Percentiles rank a stretch among this genome's conserved stretches.
These are phyloP conservation scores for Eumerus sabulonum DNA, from an alignment of 2,888 invertebrate species.

Conservation along the genomic window DNA sequence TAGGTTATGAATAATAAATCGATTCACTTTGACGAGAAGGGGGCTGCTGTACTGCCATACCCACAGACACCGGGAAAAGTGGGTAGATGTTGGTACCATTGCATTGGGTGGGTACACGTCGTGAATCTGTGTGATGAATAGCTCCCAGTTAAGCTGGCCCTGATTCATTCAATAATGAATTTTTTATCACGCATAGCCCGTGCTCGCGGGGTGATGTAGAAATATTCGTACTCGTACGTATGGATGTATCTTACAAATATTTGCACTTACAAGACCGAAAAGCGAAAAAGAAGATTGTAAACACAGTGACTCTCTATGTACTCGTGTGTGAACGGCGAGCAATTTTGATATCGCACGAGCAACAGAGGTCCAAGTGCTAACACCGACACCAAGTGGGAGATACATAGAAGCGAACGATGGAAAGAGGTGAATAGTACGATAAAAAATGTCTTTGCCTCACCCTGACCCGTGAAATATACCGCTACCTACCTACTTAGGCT, in stretches of 20 bases:
- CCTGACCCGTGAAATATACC: constrained; percentile 56
- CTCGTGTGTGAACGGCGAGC: constrained; percentile 46
- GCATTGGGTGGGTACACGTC: constrained; percentile 7
- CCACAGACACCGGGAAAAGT: no score
- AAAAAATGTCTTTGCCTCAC: constrained; percentile 29
- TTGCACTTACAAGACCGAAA: constrained; percentile 18
- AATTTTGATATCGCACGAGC: no score
- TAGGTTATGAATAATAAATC: constrained; percentile 41
- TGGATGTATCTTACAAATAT: constrained; percentile 54
- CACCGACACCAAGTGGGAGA: background rate
- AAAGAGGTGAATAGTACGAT: no score
- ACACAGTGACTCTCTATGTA: constrained; percentile 23
- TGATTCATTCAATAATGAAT: constrained; percentile 65
- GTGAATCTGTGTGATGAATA: background rate
- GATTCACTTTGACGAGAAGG: constrained; percentile 22
- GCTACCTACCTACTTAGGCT: no score
- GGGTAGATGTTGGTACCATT: background rate
- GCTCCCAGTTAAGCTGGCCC: constrained; percentile 2
- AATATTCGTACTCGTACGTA: background rate
- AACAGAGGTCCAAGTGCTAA: constrained; percentile 30
- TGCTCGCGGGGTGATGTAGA: background rate
- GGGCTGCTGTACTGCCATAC: constrained; percentile 9
- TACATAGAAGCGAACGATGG: no score
- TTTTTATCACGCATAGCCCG: constrained; percentile 44
- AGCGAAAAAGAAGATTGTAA: constrained; percentile 12